These are phyloP conservation scores for Halesus radiatus DNA, from an alignment of 1,140 invertebrate genomes.

Conservation along the genomic window DNA sequence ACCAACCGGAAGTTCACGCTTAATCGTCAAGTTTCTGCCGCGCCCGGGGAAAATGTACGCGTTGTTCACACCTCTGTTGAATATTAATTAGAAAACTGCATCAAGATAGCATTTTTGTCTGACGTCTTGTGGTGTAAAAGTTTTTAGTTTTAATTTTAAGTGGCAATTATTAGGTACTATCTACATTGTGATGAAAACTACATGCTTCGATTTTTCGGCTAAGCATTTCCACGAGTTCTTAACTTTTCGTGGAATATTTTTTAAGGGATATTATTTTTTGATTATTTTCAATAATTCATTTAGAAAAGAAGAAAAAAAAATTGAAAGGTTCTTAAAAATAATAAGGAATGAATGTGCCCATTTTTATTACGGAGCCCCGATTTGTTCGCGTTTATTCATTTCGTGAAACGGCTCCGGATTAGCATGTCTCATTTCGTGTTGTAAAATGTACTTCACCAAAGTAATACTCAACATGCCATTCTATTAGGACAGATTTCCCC, in stretches of 20 bases:
- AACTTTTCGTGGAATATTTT: no score
- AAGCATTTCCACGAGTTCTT: no score
- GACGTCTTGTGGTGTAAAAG: no score
- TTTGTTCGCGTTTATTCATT: constrained; percentile 32
- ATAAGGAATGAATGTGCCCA: background rate
- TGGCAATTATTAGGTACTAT: no score
- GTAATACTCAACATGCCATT: constrained; percentile 34
- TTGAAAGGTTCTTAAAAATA: no score
- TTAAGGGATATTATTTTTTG: no score
- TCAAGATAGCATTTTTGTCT: background rate
- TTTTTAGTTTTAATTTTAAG: no score
- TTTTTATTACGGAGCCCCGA: background rate
- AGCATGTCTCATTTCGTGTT: constrained; percentile 40
- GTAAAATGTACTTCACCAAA: constrained; percentile 34
- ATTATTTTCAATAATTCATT: no score
- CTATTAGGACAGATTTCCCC: constrained; percentile 50
- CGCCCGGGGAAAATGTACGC: background rate
- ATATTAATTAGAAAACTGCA: background rate
- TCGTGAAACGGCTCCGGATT: constrained; percentile 34
- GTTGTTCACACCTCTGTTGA: constrained; percentile 19
- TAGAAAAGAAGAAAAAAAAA: no score
- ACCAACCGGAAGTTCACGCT: background rate
- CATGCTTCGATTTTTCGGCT: no score
- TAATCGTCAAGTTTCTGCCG: constrained; percentile 16
- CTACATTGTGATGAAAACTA: no score